Conservation (phyloP, 2,888 invertebrate species). For the Dasysyrphus albostriatus region DNA sequence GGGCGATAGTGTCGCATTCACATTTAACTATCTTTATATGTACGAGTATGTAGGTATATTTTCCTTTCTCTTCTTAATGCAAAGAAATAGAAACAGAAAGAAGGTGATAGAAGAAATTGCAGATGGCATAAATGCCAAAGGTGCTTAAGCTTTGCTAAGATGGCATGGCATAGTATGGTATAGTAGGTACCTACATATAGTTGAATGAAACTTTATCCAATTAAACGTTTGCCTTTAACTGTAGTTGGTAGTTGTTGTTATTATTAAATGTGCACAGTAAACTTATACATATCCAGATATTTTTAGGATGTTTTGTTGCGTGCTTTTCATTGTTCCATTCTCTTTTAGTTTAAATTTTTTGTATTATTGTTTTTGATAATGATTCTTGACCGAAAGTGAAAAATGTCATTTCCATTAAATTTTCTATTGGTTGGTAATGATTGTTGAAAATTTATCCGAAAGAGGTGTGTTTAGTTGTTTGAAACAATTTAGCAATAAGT, state of each 20-base stretch:
- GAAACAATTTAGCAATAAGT: conserved; percentile 39
- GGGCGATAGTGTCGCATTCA: conserved; percentile 67
- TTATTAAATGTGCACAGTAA: neutral
- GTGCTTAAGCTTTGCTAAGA: conserved; percentile 10
- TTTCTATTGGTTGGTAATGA: conserved; percentile 19
- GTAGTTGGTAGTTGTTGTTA: neutral
- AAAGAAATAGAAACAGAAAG: conserved; percentile 10
- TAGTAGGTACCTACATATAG: neutral
- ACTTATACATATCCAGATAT: conserved; percentile 8
- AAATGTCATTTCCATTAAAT: conserved; percentile 52
- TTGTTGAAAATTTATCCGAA: conserved; percentile 29
- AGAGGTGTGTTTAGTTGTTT: conserved; percentile 41
- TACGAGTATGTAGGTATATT: neutral
- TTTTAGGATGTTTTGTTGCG: conserved; percentile 48
- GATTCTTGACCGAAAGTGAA: conserved; percentile 58
- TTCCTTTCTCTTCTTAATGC: conserved; percentile 34
- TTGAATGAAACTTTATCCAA: conserved; percentile 56
- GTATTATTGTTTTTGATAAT: conserved; percentile 22
- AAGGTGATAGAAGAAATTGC: conserved; percentile 27
- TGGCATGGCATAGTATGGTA: neutral
- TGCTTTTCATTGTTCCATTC: conserved; percentile 39
- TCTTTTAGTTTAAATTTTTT: neutral
- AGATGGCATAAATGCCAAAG: conserved; percentile 55
- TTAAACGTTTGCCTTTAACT: conserved; percentile 41
- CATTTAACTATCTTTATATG: neutral